A percentile compares a stretch with the other conserved stretches of the same genome.
phyloP scores from a whole-genome alignment of 1,140 invertebrate genomes.

The Aphaenogaster rudis region DNA sequence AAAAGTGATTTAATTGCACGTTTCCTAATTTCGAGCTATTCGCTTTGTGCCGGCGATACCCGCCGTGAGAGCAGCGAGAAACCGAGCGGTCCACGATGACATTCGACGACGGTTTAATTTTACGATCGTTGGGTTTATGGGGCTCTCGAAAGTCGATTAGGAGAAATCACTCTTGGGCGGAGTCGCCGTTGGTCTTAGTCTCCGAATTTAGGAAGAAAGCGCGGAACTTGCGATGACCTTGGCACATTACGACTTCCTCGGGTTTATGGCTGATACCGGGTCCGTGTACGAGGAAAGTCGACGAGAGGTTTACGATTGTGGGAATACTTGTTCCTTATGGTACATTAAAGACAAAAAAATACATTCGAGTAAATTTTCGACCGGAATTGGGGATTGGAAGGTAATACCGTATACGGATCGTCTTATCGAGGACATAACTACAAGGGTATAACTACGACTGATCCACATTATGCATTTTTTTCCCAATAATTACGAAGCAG shows the following conservation, averaged over 20 bases:
- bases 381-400: background rate
- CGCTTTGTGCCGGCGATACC: background rate
- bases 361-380: slow-evolving; percentile 51
- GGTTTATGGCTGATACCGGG: slow-evolving; percentile 72
- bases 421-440: background rate
- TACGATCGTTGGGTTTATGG: slow-evolving; percentile 72
- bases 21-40: slow-evolving; percentile 51
- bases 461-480: background rate
- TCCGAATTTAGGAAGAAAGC: slow-evolving; percentile 68
- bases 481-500: background rate
- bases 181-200: slow-evolving; percentile 64
- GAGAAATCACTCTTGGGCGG: slow-evolving; percentile 56
- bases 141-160: slow-evolving; percentile 73
- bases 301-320: slow-evolving; percentile 75
- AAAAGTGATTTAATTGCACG: slow-evolving; percentile 54
- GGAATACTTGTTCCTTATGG: slow-evolving; percentile 62
- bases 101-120: slow-evolving; percentile 75
- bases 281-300: slow-evolving; percentile 50
- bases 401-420: background rate
- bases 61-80: slow-evolving; percentile 44
- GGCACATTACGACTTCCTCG: slow-evolving; percentile 65
- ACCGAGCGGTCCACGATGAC: slow-evolving; percentile 58
- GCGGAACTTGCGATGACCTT: slow-evolving; percentile 72
- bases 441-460: background rate
- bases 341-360: slow-evolving; percentile 48